Evolutionary conservation across 2,113 vertebrate species (phyloP).

Genomic region (Australoheros scitulus): DNA sequence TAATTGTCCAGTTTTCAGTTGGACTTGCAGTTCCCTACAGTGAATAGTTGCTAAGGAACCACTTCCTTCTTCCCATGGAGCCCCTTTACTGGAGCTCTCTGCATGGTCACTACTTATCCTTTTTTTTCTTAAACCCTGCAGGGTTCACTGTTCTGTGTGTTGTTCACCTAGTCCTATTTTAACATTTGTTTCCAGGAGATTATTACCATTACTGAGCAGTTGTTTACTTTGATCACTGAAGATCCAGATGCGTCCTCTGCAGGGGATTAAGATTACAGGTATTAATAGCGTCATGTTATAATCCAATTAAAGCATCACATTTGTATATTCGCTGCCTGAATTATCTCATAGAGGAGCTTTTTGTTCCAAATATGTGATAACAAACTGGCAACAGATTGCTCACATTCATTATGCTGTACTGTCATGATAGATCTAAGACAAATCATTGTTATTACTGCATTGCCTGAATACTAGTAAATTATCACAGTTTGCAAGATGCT

Average conservation of each 20-base stretch:
- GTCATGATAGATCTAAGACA: conserved; percentile 27
- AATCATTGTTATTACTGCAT: conserved; percentile 29
- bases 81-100: conserved; percentile 13
- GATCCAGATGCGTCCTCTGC: conserved; percentile 64
- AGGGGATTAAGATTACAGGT: conserved; percentile 61
- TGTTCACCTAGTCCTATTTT: conserved; percentile 45
- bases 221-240: conserved; percentile 63
- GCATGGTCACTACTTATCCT: conserved; percentile 42
- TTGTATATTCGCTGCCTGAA: background rate
- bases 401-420: conserved; percentile 11
- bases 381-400: conserved; percentile 18
- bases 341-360: conserved; percentile 25
- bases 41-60: conserved; percentile 71
- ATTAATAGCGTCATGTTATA: conserved; percentile 46
- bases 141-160: conserved; percentile 48
- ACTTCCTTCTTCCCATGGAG: conserved; percentile 36
- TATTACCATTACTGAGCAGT: conserved; percentile 59
- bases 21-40: conserved; percentile 28
- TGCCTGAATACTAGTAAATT: conserved; percentile 6
- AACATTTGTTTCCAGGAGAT: conserved; percentile 48
- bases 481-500: conserved; percentile 28
- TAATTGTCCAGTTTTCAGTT: conserved; percentile 49
- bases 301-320: conserved; percentile 63
- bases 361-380: conserved; percentile 40
- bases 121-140: conserved; percentile 24